A percentile compares a stretch with the other conserved stretches of the same genome.
phyloP scores from a whole-genome alignment of 2,113 vertebrate species.

The Gobiocypris rarus region DNA sequence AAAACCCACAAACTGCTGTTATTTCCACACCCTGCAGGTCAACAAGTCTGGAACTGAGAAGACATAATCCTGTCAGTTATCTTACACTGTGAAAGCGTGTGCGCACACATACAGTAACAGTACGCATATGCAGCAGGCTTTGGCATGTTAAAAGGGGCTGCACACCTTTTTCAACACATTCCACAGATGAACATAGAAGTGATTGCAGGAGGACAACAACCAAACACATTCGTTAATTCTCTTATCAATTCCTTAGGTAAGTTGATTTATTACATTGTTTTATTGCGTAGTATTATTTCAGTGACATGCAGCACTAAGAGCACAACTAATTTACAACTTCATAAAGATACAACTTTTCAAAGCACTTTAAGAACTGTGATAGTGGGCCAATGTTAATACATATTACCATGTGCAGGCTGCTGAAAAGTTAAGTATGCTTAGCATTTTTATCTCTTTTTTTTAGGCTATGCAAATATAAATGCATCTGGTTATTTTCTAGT shows the following conservation, averaged over 20 bases:
- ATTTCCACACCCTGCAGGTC: conserved; percentile 9
- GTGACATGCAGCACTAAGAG: background rate
- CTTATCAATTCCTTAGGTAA: background rate
- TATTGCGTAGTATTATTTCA: background rate
- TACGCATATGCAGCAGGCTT: conserved; percentile 39
- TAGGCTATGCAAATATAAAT: background rate
- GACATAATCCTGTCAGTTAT: background rate
- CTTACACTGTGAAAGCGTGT: background rate
- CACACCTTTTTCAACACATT: conserved; percentile 41
- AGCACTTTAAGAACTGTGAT: background rate
- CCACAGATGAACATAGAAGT: conserved; percentile 19
- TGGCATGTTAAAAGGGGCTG: conserved; percentile 39
- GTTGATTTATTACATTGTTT: background rate
- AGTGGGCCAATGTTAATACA: background rate
- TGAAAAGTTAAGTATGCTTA: background rate
- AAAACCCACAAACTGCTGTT: background rate
- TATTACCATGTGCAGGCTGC: background rate
- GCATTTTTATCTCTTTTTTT: background rate
- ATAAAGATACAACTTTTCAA: background rate
- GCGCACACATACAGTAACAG: background rate
- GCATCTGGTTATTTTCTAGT: background rate
- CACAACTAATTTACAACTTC: background rate
- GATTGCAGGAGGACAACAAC: background rate
- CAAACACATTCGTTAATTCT: background rate
- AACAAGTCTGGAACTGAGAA: conserved; percentile 29